Base-by-base conservation (phyloP, 2,113 vertebrate genomes). In the Martes martes region DNA sequence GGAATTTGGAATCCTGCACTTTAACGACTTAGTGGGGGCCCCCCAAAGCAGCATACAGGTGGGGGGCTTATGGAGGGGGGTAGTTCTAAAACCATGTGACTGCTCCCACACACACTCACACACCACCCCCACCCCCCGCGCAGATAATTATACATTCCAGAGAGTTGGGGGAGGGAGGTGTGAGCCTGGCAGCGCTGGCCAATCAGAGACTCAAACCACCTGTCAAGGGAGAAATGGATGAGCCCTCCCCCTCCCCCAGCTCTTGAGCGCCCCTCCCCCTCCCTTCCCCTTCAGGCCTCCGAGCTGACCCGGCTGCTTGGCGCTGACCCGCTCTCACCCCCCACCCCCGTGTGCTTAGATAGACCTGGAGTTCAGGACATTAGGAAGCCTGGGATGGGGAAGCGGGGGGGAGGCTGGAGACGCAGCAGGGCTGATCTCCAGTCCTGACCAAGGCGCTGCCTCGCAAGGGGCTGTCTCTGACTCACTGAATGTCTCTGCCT, bases 141-240 rank as follows among this genome's bases (percentile, higher is more conserved):
- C 79, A 98, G 98, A 99, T 97, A 98, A 99, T 99, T 98, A 99
- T 98, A 98, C 99, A 99, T 98, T 99, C 99, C 99, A 98, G 95
- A 94, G 91, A 96, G 95, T 98, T 97, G 92, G 47, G 81, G 95
- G 93, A 95, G 97, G 98, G 96, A 97, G 98, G 98, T 97, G 95
- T 98, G 95, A 98, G 98, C 97, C 97, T 96, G 92, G 95, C 73
- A 69, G 94, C 95, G 94, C 97, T 86, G 97, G 96, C 99, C 99
- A 99, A 99, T 98, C 98, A 98, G 98, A 97, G 97, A 91, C 71
- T 86, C 97, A 98, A 98, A 98, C 98, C 98, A 99, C 98, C 99
- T 99, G 99, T 98, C 98, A 98, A 96, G 92, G 89, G 91, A 92
- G 95, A 94, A 97, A 97, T 97, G 97, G 96, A 98, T 98, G 97